Conservation (phyloP, 2,113 vertebrate genomes). For the Gallinago jamesoni region DNA sequence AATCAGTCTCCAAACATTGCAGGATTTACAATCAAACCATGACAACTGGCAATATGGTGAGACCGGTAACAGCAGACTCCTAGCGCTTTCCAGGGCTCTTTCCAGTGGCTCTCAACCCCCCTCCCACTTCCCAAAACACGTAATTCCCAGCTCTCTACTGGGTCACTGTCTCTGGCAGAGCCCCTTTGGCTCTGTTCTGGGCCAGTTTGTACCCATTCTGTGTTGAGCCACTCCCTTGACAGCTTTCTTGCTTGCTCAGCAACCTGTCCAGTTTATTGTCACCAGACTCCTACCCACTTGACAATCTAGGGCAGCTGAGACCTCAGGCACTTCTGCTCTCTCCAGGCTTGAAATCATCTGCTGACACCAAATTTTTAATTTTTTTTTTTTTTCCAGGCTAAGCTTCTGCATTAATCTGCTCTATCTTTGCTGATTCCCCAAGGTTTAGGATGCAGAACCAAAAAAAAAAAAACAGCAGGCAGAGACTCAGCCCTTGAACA, state of each 20-base stretch:
- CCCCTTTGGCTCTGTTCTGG: background rate
- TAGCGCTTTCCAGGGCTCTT: background rate
- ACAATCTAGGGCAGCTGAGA: constrained; percentile 7
- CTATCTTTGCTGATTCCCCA: background rate
- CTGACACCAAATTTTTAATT: background rate
- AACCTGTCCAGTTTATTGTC: background rate
- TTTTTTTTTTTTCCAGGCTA: background rate
- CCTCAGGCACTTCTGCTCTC: background rate
- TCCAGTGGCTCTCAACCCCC: background rate
- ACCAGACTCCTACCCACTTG: constrained; percentile 26
- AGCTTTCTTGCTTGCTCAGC: constrained; percentile 37
- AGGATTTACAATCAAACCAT: background rate
- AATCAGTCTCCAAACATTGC: background rate
- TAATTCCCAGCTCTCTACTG: background rate
- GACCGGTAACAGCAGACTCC: background rate
- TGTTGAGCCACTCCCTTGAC: background rate
- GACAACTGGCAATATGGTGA: background rate
- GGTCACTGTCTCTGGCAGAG: background rate
- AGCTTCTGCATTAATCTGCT: background rate
- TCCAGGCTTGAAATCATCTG: background rate
- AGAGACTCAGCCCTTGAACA: background rate
- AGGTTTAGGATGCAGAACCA: background rate
- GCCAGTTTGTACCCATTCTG: background rate
- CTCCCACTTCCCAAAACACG: background rate
- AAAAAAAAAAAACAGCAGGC: accelerated